These are phyloP conservation scores for Euclidia mi DNA, from an alignment of 2,888 invertebrate genomes.

Conservation along the genomic window DNA sequence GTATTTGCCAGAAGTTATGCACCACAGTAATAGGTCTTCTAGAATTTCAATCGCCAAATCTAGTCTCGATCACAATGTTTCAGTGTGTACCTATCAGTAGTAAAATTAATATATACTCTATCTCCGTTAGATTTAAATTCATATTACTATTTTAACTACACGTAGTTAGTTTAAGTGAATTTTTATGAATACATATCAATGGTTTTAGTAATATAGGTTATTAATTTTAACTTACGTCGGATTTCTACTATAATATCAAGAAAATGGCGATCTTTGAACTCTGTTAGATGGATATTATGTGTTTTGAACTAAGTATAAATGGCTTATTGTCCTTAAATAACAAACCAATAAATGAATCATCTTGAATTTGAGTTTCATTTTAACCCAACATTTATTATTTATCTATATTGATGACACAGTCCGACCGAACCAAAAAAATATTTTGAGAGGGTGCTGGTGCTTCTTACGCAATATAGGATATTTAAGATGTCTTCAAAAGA, in stretches of 20 bases:
- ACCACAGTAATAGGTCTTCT: constrained; percentile 34
- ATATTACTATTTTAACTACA: constrained; percentile 61
- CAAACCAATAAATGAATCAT: constrained; percentile 86
- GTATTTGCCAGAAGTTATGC: constrained; percentile 85
- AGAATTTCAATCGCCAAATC: constrained; percentile 61
- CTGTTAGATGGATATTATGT: constrained; percentile 76
- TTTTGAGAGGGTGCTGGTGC: too few species aligned
- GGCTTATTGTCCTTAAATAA: constrained; percentile 86
- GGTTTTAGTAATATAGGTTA: constrained; percentile 55
- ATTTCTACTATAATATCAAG: constrained; percentile 67
- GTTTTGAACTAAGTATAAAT: constrained; percentile 82
- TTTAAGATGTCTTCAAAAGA: too few species aligned
- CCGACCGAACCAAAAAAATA: too few species aligned
- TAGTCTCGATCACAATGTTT: constrained; percentile 56
- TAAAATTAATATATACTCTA: constrained; percentile 46
- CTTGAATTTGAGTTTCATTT: constrained; percentile 81
- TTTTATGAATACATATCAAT: constrained; percentile 57
- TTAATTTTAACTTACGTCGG: constrained; percentile 85
- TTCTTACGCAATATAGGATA: too few species aligned
- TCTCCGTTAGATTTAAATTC: constrained; percentile 52
- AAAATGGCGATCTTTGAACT: constrained; percentile 74
- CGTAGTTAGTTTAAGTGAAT: constrained; percentile 60
- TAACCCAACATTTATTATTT: not conserved
- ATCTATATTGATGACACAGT: too few species aligned
- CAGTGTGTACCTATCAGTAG: constrained; percentile 64